Percentiles rank a stretch among this genome's conserved stretches.
phyloP scores from a whole-genome alignment of 2,797 vertebrate species.

The Mergus octosetaceus region DNA sequence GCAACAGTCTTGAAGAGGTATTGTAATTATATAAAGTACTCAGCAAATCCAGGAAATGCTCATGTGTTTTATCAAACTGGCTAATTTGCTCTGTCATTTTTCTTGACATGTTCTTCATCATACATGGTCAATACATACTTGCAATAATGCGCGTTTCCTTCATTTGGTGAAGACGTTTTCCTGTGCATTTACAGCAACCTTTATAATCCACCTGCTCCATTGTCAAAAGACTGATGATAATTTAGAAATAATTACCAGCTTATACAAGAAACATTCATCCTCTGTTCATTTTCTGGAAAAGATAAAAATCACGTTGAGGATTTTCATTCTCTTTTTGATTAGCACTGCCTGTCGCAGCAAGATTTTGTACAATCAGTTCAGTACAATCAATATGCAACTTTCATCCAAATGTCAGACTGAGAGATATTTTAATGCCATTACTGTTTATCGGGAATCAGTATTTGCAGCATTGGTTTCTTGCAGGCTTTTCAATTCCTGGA shows the following conservation, averaged over 20 bases:
- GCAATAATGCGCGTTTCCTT: background rate
- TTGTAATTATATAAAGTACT: slow-evolving; percentile 25
- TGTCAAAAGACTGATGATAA: slow-evolving; percentile 6
- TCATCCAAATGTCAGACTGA: background rate
- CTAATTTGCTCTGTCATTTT: slow-evolving; percentile 30
- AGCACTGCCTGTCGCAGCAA: background rate
- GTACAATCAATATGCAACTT: background rate
- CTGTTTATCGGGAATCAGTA: background rate
- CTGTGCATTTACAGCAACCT: background rate
- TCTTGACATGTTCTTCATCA: background rate
- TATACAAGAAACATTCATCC: background rate
- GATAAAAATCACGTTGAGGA: background rate
- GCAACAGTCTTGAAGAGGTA: background rate
- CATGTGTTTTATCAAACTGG: slow-evolving; percentile 31
- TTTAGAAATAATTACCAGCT: slow-evolving; percentile 37
- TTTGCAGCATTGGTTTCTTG: background rate
- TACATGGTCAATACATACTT: background rate
- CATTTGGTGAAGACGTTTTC: background rate
- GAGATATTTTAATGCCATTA: background rate
- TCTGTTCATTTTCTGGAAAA: slow-evolving; percentile 9
- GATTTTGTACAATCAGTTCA: background rate
- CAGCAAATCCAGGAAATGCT: background rate
- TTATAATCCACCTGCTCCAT: background rate
- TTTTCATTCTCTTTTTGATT: slow-evolving; percentile 3
- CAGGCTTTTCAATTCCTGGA: background rate